Evolutionary conservation across 2,797 vertebrate genomes (phyloP).

Genomic region (Bufotes viridis): DNA sequence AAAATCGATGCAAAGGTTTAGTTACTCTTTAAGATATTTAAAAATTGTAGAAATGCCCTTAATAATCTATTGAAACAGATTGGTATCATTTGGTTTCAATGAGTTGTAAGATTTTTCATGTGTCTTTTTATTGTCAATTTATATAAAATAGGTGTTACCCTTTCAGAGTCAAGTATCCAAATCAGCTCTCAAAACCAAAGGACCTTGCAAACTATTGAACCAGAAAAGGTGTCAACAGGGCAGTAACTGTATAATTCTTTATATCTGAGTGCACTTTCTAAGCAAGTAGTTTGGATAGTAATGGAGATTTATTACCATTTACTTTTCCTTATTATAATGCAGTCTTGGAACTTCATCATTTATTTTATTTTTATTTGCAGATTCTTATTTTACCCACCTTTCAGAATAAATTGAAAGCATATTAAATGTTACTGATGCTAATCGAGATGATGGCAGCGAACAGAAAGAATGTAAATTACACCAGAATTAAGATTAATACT

Average conservation of each 20-base stretch:
- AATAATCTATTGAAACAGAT: no score
- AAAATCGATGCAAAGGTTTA: no score
- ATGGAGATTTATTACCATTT: constrained; percentile 18
- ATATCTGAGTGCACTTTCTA: not conserved
- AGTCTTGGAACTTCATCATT: not conserved
- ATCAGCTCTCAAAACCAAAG: no score
- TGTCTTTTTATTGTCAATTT: no score
- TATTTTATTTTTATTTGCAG: not conserved
- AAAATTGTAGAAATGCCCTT: no score
- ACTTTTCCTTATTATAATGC: not conserved
- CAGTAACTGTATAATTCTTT: not conserved
- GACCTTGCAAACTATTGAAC: no score
- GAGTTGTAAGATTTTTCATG: no score
- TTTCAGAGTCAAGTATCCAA: no score
- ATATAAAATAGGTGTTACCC: no score
- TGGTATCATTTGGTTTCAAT: no score
- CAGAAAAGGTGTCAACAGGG: not conserved
- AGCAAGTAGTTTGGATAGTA: not conserved
- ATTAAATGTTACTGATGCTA: not conserved
- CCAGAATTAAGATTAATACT: constrained; percentile 46
- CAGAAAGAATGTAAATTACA: not conserved
- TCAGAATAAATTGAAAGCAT: constrained; percentile 12
- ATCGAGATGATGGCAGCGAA: not conserved
- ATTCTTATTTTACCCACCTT: not conserved
- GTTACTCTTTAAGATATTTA: no score